phyloP scores from a whole-genome alignment of 2,797 vertebrate species.

The Choloepus didactylus region DNA sequence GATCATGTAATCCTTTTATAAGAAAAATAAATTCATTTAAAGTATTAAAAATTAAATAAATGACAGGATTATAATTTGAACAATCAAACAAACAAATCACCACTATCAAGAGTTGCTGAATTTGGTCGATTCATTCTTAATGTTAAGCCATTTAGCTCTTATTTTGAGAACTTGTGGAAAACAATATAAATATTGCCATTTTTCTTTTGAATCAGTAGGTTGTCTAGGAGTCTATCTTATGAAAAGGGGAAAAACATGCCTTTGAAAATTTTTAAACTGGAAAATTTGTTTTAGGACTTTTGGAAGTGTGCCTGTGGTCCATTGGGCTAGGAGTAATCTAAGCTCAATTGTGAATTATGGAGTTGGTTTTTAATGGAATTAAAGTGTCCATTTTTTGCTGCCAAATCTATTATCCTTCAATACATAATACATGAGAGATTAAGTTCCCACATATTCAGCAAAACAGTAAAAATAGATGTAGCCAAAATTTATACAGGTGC shows the following conservation, averaged over 20 bases:
- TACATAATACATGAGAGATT: background rate
- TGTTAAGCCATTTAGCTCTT: constrained; percentile 23
- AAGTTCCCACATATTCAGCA: constrained; percentile 52
- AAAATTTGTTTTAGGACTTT: constrained; percentile 42
- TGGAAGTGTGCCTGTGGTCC: background rate
- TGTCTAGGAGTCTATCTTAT: background rate
- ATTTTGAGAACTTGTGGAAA: constrained; percentile 31
- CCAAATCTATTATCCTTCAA: constrained; percentile 58
- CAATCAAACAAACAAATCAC: constrained; percentile 48
- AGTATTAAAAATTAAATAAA: constrained; percentile 39
- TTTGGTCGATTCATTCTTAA: constrained; percentile 18
- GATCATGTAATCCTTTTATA: constrained; percentile 36
- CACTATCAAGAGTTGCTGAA: background rate
- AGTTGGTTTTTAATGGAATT: constrained; percentile 65
- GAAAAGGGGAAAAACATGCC: constrained; percentile 5
- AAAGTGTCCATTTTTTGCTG: constrained; percentile 63
- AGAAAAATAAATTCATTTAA: constrained; percentile 18
- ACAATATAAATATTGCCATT: background rate
- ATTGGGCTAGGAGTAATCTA: background rate
- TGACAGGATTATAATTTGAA: constrained; percentile 26
- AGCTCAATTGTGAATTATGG: constrained; percentile 18
- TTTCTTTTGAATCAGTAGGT: constrained; percentile 2
- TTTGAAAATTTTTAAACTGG: constrained; percentile 50
- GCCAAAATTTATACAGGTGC: constrained; percentile 60
- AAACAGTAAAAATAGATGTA: constrained; percentile 68